Evolutionary conservation across 1,140 invertebrate genomes (phyloP).

Genomic region (Anoplophora glabripennis): DNA sequence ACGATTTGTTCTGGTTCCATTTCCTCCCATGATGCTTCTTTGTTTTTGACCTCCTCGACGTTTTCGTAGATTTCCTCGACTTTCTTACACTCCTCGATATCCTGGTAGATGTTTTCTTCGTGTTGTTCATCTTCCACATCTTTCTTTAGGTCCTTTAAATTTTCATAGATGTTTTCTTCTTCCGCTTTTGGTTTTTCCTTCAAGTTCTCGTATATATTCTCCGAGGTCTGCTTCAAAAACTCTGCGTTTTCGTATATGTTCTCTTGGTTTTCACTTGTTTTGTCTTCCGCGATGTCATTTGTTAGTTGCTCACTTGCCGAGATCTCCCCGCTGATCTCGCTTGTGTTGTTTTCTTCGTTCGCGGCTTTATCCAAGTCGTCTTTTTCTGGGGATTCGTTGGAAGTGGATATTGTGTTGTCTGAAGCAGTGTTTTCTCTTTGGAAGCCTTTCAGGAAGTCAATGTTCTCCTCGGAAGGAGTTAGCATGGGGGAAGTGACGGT

Average conservation of each 20-base stretch:
- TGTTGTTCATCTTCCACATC: constrained; percentile 16
- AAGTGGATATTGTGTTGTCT: constrained; percentile 3
- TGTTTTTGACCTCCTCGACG: constrained; percentile 1
- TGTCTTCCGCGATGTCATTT: background rate
- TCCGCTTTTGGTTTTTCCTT: constrained; percentile 18
- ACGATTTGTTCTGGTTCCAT: background rate
- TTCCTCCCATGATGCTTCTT: background rate
- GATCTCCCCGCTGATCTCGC: constrained; percentile 12
- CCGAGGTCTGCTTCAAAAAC: background rate
- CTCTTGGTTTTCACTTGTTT: background rate
- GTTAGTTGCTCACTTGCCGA: constrained; percentile 5
- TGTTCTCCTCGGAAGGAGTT: constrained; percentile 48
- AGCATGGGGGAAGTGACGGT: constrained; percentile 48
- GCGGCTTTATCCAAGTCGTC: constrained; percentile 16
- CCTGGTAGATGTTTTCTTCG: constrained; percentile 32
- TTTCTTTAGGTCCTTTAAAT: constrained; percentile 19
- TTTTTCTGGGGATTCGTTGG: constrained; percentile 19
- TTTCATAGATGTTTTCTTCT: constrained; percentile 34
- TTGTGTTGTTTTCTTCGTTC: constrained; percentile 8
- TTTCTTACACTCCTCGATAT: constrained; percentile 23
- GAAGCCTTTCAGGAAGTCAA: constrained; percentile 48
- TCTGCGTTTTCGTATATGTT: constrained; percentile 1
- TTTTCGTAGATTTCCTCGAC: constrained; percentile 1
- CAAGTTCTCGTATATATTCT: constrained; percentile 34
- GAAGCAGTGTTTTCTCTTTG: constrained; percentile 31